Base-by-base conservation (phyloP, 2,797 vertebrate species). In the Rhadinocentrus ornatus region DNA sequence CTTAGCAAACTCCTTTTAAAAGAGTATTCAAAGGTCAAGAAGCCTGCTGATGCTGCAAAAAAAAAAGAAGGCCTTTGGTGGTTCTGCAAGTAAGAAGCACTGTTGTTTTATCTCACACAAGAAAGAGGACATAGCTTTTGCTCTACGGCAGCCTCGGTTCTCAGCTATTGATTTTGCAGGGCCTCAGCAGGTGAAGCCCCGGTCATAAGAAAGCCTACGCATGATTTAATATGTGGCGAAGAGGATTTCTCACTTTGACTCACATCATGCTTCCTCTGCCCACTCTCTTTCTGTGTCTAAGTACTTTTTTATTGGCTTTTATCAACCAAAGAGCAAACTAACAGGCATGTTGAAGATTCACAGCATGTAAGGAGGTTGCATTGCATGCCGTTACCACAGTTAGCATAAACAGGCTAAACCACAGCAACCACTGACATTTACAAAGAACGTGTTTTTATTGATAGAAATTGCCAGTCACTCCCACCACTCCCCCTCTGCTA, bases 241-340 rank as follows among this genome's bases (percentile, higher is more conserved):
- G 86, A 92, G 89, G 85, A 90, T 88, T 91, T 94, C 90, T 94
- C 92, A 87, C 85, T 92, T 92, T 94, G 93, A 94, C 88, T 94
- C 94, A 94, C 86, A 87, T 83, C 83, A 74, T 75, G 79, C 86
- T 90, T 92, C 85, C 80, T 89, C 92, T 92, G 89, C 92, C 92
- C 90, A 90, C 90, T 88, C 87, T 65, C 82, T 61, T 69, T 87
- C 63, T 76, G 57, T 70, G 18, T 60, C 26, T 73, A 9, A 37
- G 27, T 75, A 31, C 2, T 64, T 60, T 67, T 60, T 67, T 39
- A 31, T 6, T 62, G 2, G 59, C 57, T 65, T 71, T 35, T 54
- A 10, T 52, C 8, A 39, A 22, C 68, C 37, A 31, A 56, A 35
- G 13, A 26, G 58, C 35, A 35, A 62, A 80, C 54, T 57, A 15